Evolutionary conservation across 2,113 vertebrate genomes (phyloP).

Genomic region (Rhinolophus sinicus): DNA sequence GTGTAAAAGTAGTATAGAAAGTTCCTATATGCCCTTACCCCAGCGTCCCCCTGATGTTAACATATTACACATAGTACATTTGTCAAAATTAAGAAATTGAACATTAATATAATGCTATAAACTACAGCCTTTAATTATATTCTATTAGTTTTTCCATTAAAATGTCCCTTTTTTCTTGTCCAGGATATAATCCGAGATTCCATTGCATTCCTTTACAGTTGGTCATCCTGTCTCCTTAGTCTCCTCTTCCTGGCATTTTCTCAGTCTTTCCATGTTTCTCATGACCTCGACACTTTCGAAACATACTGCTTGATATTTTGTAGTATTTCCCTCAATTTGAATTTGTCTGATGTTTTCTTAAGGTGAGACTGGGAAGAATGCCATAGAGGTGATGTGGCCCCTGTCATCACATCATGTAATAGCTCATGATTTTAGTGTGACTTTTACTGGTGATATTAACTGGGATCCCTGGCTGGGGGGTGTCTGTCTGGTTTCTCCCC

Average conservation of each 20-base stretch:
- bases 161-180: neutral
- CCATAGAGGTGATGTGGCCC: neutral
- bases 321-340: neutral
- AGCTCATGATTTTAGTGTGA: neutral
- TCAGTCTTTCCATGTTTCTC: neutral
- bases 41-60: neutral
- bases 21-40: neutral
- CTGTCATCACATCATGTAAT: too few species aligned
- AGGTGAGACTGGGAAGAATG: neutral
- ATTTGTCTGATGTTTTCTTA: neutral
- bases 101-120: neutral
- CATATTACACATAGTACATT: neutral
- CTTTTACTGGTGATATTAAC: neutral
- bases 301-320: neutral
- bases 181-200: neutral
- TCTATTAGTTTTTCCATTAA: neutral
- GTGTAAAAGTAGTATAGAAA: neutral
- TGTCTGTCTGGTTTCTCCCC: neutral
- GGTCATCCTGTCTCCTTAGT: neutral
- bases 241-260: neutral
- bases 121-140: neutral
- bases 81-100: neutral
- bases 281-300: neutral
- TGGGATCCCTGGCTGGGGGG: too few species aligned
- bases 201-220: neutral